Evolutionary conservation across 1,140 invertebrate species (phyloP), one percentile per base, ranked within the genome.

Genomic region (Coenobita brevimanus): DNA sequence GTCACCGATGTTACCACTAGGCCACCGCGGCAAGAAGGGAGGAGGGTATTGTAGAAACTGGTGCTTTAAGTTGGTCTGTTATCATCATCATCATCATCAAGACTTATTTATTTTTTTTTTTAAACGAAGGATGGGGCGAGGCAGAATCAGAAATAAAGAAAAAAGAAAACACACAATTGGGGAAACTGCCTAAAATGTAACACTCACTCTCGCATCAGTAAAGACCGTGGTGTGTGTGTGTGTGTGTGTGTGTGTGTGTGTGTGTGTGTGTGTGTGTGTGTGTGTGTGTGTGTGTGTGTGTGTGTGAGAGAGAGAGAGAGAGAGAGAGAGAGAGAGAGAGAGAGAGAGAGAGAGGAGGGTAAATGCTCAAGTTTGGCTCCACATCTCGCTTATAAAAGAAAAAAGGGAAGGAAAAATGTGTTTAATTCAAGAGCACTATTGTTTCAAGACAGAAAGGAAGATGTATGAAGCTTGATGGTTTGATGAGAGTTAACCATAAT

Each of bases 221-320:
- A 33, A 4, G 62, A 17, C 62, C 3, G 30, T 67, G 62, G 30
- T 30, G 4, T 76, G 36, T 76, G 36, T 76, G 36, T 62, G n/a
- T n/a, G 8, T 62, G 8, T 62, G 8, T 62, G 8, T 62, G 8
- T 76, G 36, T 76, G 36, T 76, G 36, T 76, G 30, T 76, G 36
- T 76, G 36, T 76, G 36, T 76, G 36, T 76, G 8, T 76, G 36
- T 76, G 36, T 76, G 62, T 67, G 62, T 67, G 62, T 67, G 62
- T 67, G 62, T 67, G 62, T 67, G 62, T 67, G 62, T 67, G 62
- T 67, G 62, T 67, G 62, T 67, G n/a, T 67, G 62, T 67, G 62
- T 24, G 62, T 67, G 62, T 24, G 62, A 30, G 62, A 30, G 62
- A 30, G 62, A 24, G 62, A 6, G 62, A 4, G 62, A 0, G 62